A percentile compares a stretch with the other conserved stretches of the same genome.
Conservation (phyloP, 2,797 vertebrate genomes). For the Acrossocheilus fasciatus region DNA sequence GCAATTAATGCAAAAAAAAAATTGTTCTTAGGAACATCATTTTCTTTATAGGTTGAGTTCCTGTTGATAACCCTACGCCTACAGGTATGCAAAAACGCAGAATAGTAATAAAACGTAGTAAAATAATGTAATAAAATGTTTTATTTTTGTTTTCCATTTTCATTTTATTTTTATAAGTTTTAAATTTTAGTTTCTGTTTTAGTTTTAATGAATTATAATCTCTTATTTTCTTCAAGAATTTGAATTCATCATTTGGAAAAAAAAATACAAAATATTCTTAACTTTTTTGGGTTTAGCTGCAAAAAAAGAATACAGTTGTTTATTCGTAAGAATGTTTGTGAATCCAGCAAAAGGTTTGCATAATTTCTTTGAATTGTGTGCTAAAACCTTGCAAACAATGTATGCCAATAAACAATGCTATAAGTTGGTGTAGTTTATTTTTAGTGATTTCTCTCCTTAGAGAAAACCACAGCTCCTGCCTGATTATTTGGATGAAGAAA, state of each 20-base stretch:
- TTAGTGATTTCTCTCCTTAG: background rate
- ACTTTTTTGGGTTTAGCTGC: background rate
- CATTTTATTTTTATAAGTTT: background rate
- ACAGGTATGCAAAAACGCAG: background rate
- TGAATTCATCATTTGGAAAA: background rate
- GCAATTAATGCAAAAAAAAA: background rate
- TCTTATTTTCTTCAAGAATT: background rate
- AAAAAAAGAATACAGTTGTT: background rate
- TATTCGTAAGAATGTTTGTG: background rate
- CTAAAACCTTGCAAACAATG: background rate
- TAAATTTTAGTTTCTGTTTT: background rate
- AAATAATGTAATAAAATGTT: background rate
- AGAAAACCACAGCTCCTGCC: background rate
- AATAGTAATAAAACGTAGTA: background rate
- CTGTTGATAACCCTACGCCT: background rate
- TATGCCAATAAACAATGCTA: background rate
- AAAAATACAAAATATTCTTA: background rate
- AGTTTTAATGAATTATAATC: background rate
- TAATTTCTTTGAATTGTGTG: background rate
- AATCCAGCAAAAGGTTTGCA: background rate
- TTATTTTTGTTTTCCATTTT: background rate
- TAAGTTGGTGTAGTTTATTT: background rate
- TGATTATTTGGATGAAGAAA: constrained; percentile 18
- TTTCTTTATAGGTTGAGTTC: background rate
- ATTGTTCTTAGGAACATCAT: background rate